Percentiles rank a stretch among this genome's conserved stretches.
Conservation (phyloP, 2,113 vertebrate genomes). For the Neodontobutis hainanensis region DNA sequence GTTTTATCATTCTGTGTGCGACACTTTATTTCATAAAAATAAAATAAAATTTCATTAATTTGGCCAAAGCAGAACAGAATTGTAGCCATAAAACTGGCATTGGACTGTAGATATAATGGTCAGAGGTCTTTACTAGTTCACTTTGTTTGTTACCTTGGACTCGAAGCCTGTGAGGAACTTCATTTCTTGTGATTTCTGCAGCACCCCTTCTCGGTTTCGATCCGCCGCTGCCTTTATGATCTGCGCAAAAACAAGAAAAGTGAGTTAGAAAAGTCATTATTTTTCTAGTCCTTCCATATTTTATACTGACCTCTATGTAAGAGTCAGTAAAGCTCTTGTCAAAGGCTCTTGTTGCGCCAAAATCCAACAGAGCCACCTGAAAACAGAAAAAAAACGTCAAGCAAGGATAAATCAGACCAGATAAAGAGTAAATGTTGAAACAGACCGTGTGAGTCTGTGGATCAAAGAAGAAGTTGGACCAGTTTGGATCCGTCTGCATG, state of each 20-base stretch:
- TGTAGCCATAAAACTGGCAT: too few relatives aligned
- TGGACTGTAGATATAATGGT: neutral
- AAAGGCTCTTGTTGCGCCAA: constrained; percentile 89
- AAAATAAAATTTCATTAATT: too few relatives aligned
- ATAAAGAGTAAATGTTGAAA: neutral
- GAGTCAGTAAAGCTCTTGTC: constrained; percentile 88
- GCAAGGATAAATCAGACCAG: neutral
- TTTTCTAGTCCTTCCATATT: too few relatives aligned
- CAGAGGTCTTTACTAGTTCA: neutral
- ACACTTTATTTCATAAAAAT: too few relatives aligned
- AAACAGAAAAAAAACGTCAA: neutral
- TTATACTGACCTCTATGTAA: constrained; percentile 87
- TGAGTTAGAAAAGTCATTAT: neutral
- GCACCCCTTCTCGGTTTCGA: constrained; percentile 82
- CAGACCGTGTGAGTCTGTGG: constrained; percentile 88
- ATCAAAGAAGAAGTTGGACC: constrained; percentile 98
- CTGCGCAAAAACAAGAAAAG: constrained; percentile 56
- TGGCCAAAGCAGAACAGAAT: too few relatives aligned
- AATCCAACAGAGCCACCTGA: constrained; percentile 93
- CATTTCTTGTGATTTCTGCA: constrained; percentile 89
- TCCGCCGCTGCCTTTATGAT: constrained; percentile 89
- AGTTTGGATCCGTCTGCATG: constrained; percentile 99
- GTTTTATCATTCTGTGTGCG: too few relatives aligned
- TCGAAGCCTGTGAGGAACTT: constrained; percentile 96
- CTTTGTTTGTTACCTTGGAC: constrained; percentile 79